Conservation (phyloP, 2,113 vertebrate genomes). For the Anoura caudifer region DNA sequence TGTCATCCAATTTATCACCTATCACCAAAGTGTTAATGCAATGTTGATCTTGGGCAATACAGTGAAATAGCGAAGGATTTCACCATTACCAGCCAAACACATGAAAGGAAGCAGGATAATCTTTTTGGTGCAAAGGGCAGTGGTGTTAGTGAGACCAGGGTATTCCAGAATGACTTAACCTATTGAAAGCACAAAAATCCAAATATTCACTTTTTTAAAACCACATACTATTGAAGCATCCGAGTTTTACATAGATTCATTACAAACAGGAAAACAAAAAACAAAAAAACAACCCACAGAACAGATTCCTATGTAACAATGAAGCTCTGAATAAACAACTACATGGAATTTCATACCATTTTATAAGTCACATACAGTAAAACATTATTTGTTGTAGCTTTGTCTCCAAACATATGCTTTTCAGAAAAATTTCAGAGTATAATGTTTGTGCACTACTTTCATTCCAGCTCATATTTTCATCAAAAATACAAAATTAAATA, state of each 20-base stretch:
- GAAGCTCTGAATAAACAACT: conserved; percentile 3
- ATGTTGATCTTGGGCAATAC: conserved; percentile 14
- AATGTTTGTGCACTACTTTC: not conserved
- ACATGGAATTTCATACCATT: not conserved
- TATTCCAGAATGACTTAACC: not conserved
- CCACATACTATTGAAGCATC: not conserved
- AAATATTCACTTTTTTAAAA: conserved; percentile 29
- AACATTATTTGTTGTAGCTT: not conserved
- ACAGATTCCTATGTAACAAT: not conserved
- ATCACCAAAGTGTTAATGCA: conserved; percentile 48
- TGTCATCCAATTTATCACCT: conserved; percentile 78
- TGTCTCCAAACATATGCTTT: not conserved
- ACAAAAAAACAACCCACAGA: not conserved
- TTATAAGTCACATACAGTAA: conserved; percentile 7
- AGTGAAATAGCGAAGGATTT: not conserved
- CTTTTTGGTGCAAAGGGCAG: not conserved
- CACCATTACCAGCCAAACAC: not conserved
- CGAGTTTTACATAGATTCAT: not conserved
- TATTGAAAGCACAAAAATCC: not conserved
- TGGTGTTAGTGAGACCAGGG: not conserved
- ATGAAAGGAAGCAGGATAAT: not conserved
- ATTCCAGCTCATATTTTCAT: conserved; percentile 23
- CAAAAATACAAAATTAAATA: conserved; percentile 29
- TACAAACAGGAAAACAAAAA: not conserved
- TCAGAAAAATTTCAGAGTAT: conserved; percentile 34